Evolutionary conservation across 2,113 vertebrate genomes (phyloP), one percentile per base, ranked within the genome.

Genomic region (Hippocampus barbouri): DNA sequence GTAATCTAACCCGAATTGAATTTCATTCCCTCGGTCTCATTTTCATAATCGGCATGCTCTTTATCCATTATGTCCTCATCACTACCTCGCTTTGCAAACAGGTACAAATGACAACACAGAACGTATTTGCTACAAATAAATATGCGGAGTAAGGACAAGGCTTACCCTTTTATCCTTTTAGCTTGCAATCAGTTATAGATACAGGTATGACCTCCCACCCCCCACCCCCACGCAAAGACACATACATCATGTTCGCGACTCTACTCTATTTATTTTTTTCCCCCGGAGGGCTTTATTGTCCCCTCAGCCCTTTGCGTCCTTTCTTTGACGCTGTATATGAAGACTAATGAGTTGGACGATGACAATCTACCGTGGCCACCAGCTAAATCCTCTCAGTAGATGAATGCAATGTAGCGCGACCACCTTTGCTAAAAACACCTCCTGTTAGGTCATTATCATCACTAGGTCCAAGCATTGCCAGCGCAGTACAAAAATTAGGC

Each of bases 151-250:
- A 67, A 72, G 66, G 70, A 67, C 68, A 69, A 69, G 3, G 2
- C 11, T 38, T 66, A 66, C 30, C 73, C 68, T 69, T 83, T 79
- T 75, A 85, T 88, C 83, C 77, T 79, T 71, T 85, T 80, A 71
- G 71, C 51, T 64, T 54, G 78, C 76, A 86, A 82, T 82, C 40
- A 75, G 34, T 38, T 38, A 38, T 38, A 38, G 54, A 74, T 68
- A 71, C 68, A 75, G 56, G 73, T 15, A 51, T 41, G 66, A 70
- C 66, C 51, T 72, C 38, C 34, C 27, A 2, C 2, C 1, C 34
- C 34, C 5, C 30, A 30, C 27, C 30, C 34, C 34, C 34, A 5
- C 34, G 10, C 66, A 72, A 45, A 12, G 12, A 73, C 5, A 73
- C 70, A 34, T 63, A 7, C 53, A 61, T 82, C 71, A 69, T 49